A percentile compares a stretch with the other conserved stretches of the same genome.
These are phyloP conservation scores for Galaxea fascicularis DNA, from an alignment of 92 coral and sea anemone species.

Conservation along the genomic window DNA sequence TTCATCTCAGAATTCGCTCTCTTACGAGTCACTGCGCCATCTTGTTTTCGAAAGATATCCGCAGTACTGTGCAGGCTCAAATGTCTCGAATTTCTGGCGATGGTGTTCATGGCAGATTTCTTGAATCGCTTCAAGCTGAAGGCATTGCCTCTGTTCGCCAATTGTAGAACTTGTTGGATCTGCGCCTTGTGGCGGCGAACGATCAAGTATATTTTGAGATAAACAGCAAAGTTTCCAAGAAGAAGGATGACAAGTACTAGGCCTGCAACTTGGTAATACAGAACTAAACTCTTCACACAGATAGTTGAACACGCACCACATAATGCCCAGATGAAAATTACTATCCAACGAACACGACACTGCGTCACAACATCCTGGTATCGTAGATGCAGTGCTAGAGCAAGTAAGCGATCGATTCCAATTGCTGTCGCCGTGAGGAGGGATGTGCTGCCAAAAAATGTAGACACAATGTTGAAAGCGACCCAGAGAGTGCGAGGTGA, in stretches of 20 bases:
- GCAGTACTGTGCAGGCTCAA: no score
- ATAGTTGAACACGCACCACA: background rate
- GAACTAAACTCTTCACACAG: background rate
- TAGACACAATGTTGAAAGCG: background rate
- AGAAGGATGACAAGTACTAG: background rate
- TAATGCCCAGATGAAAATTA: background rate
- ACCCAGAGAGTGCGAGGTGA: background rate
- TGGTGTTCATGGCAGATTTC: conserved; percentile 15
- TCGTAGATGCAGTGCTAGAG: conserved; percentile 4
- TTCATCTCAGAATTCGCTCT: no score
- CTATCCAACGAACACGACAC: background rate
- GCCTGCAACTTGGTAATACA: background rate
- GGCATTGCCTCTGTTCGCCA: background rate
- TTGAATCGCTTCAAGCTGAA: background rate
- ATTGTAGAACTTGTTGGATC: background rate
- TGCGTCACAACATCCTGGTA: background rate
- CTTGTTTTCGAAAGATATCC: no score
- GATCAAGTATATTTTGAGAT: background rate
- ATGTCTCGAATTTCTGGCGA: no score
- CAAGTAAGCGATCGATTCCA: conserved; percentile 4
- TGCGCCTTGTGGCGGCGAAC: conserved; percentile 10
- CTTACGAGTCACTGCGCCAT: no score
- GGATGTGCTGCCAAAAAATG: background rate
- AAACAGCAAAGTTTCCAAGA: background rate
- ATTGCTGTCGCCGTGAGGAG: background rate